Percentiles rank a stretch among this genome's conserved stretches.
phyloP scores from a whole-genome alignment of 1,140 invertebrate genomes.

The Trichonephila clavipes region DNA sequence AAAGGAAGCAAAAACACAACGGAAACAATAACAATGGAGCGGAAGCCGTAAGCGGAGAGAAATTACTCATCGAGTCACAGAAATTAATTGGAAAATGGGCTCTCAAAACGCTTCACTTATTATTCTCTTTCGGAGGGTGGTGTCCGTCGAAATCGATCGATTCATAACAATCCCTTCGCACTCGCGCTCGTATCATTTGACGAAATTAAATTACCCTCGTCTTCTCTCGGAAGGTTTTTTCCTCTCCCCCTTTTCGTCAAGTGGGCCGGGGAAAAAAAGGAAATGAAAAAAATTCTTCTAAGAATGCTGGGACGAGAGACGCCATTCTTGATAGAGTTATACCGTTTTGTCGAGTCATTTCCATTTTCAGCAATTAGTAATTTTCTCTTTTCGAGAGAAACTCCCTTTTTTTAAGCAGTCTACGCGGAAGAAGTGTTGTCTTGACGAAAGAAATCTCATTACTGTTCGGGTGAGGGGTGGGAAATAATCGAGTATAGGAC shows the following conservation, averaged over 20 bases:
- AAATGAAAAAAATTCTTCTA: not conserved
- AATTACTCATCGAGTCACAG: not conserved
- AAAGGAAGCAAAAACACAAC: not conserved
- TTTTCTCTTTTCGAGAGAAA: not conserved
- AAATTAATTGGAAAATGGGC: conserved; percentile 35
- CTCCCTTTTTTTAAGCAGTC: not conserved
- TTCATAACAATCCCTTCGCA: conserved; percentile 3
- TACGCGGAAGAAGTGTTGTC: not conserved
- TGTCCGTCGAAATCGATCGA: not conserved
- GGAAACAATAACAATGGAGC: not conserved
- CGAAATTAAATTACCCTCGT: conserved; percentile 43
- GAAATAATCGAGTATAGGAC: not conserved
- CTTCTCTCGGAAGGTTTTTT: not conserved
- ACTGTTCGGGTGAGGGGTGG: not conserved
- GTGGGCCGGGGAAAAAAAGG: not conserved
- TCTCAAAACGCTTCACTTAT: not conserved
- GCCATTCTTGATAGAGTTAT: conserved; percentile 6
- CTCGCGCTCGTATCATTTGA: not conserved
- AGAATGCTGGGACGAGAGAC: not conserved
- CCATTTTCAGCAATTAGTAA: conserved; percentile 44
- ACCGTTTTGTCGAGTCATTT: conserved; percentile 31
- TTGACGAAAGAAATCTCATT: conserved; percentile 35
- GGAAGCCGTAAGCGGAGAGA: not conserved
- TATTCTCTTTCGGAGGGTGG: not conserved
- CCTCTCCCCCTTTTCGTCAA: not conserved